Percentiles rank a stretch among this genome's conserved stretches.
phyloP scores from a whole-genome alignment of 2,888 invertebrate genomes.

The Lepidocyrtinus sp. region DNA sequence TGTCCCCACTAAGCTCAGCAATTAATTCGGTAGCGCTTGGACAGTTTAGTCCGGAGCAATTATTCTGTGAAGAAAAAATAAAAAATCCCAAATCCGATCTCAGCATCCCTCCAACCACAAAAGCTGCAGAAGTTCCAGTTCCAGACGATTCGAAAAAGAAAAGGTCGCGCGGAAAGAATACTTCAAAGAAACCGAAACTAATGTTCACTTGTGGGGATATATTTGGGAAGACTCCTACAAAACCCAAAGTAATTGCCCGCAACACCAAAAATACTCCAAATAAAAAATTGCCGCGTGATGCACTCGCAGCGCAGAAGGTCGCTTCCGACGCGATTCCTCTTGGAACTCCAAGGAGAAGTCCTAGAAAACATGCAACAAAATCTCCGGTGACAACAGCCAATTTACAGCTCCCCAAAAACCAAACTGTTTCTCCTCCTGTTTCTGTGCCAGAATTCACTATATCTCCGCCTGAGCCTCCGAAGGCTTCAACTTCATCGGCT shows the following conservation, averaged over 20 bases:
- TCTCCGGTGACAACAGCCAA: not conserved
- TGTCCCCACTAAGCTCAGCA: not conserved
- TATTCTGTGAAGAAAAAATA: not conserved
- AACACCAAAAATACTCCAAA: no score
- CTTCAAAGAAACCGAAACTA: constrained; percentile 30
- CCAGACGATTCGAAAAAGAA: not conserved
- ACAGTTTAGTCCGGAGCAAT: not conserved
- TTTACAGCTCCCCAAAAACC: not conserved
- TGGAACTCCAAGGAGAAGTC: constrained; percentile 24
- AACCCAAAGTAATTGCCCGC: not conserved
- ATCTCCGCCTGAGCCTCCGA: not conserved
- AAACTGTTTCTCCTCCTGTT: not conserved
- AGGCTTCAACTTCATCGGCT: not conserved
- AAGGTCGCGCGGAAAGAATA: not conserved
- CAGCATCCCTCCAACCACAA: not conserved
- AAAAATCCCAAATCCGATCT: not conserved
- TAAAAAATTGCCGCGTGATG: constrained; percentile 17
- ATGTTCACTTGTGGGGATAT: no score
- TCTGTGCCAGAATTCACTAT: not conserved
- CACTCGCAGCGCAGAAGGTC: constrained; percentile 34
- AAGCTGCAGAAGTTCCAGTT: not conserved
- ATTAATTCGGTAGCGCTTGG: not conserved
- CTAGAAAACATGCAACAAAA: constrained; percentile 13
- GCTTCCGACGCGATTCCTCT: constrained; percentile 37
- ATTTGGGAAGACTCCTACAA: constrained; percentile 32